Conservation (phyloP, 1,140 invertebrate genomes). For the Platorchestia sp. region DNA sequence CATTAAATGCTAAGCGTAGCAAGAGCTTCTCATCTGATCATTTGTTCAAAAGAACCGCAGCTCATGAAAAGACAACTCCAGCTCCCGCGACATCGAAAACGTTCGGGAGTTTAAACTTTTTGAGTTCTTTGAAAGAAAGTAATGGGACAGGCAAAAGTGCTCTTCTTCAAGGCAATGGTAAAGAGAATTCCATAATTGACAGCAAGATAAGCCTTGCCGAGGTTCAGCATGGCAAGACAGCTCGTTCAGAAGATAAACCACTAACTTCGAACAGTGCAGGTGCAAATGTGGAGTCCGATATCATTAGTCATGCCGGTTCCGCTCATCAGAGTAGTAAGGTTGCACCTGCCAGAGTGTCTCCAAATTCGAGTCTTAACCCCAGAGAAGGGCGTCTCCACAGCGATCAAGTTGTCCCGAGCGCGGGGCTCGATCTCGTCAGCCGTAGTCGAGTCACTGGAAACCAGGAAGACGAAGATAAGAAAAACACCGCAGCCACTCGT, state of each 20-base stretch:
- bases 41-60: background rate
- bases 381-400: background rate
- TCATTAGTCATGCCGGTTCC: background rate
- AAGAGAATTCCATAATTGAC: background rate
- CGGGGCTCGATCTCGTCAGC: background rate
- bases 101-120: background rate
- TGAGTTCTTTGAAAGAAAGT: background rate
- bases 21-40: conserved; percentile 38
- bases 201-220: background rate
- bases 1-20: background rate
- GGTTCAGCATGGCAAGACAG: background rate
- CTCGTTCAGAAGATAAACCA: background rate
- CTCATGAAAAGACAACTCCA: background rate
- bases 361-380: background rate
- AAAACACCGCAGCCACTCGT: background rate
- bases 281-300: background rate
- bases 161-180: background rate
- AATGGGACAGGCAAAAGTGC: background rate
- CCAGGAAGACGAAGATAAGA: background rate
- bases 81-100: background rate
- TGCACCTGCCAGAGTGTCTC: background rate
- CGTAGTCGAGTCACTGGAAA: background rate
- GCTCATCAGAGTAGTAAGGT: background rate
- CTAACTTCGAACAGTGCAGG: background rate
- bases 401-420: background rate